Evolutionary conservation across 2,888 invertebrate species (phyloP).

Genomic region (Nephrotoma appendiculata): DNA sequence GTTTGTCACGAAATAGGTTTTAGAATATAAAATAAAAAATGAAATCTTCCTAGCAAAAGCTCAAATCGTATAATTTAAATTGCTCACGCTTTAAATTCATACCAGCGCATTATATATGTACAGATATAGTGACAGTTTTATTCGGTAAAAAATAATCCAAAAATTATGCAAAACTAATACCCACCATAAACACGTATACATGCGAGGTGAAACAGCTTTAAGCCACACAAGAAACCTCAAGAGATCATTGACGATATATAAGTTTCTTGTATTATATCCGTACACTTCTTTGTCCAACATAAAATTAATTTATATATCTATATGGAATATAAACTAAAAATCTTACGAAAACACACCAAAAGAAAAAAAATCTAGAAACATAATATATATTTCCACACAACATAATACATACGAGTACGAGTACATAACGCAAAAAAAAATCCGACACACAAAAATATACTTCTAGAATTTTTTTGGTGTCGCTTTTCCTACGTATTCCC

Average conservation of each 20-base stretch:
- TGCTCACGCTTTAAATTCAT: neutral
- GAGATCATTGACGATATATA: neutral
- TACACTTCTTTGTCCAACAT: neutral
- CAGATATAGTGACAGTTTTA: neutral
- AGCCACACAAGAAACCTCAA: neutral
- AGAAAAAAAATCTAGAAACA: neutral
- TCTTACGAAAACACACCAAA: neutral
- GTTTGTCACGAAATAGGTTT: too few relatives aligned
- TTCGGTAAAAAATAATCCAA: neutral
- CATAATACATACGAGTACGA: neutral
- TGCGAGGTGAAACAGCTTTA: neutral
- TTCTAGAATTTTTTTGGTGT: neutral
- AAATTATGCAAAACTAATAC: neutral
- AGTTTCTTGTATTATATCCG: neutral
- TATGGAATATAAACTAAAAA: neutral
- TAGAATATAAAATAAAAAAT: neutral
- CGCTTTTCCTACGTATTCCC: neutral
- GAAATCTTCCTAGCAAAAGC: neutral
- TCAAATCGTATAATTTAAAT: neutral
- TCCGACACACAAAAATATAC: neutral
- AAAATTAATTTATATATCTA: neutral
- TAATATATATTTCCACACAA: neutral
- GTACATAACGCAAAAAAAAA: neutral
- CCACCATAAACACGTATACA: neutral
- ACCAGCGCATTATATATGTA: neutral